These are phyloP conservation scores for Periplaneta americana DNA, from an alignment of 1,140 invertebrate genomes.

Conservation along the genomic window DNA sequence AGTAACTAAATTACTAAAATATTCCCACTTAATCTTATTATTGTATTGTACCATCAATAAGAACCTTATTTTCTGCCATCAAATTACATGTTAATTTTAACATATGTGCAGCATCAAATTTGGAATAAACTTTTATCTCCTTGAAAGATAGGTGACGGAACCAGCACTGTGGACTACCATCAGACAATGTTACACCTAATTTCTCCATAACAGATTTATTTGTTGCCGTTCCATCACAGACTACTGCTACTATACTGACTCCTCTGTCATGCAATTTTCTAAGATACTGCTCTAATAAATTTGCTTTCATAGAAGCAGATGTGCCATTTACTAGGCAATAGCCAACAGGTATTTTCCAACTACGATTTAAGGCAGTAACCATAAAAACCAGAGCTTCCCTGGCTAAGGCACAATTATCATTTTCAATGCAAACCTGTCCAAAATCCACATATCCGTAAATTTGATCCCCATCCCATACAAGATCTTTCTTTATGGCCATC, in stretches of 20 bases:
- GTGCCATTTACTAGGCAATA: too few relatives aligned
- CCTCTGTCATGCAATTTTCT: neutral
- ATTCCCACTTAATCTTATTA: neutral
- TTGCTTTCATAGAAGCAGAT: neutral
- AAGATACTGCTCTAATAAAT: neutral
- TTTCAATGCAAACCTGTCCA: conserved; percentile 21
- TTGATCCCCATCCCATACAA: too few relatives aligned
- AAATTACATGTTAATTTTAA: too few relatives aligned
- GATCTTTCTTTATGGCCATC: too few relatives aligned
- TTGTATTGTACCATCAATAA: neutral
- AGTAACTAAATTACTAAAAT: too few relatives aligned
- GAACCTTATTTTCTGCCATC: neutral
- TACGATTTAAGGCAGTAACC: conserved; percentile 28
- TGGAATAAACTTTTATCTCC: neutral
- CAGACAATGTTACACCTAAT: neutral
- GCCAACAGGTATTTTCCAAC: conserved; percentile 27
- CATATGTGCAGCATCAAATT: neutral
- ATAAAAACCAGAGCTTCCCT: conserved; percentile 35
- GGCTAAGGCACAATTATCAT: conserved; percentile 27
- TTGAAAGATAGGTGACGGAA: neutral
- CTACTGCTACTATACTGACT: neutral
- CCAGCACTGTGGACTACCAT: neutral
- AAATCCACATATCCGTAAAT: conserved; percentile 31
- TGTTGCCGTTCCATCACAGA: too few relatives aligned
- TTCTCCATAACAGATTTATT: neutral